These are phyloP conservation scores for Melanotaenia boesemani DNA, from an alignment of 2,797 vertebrate species.

Conservation along the genomic window DNA sequence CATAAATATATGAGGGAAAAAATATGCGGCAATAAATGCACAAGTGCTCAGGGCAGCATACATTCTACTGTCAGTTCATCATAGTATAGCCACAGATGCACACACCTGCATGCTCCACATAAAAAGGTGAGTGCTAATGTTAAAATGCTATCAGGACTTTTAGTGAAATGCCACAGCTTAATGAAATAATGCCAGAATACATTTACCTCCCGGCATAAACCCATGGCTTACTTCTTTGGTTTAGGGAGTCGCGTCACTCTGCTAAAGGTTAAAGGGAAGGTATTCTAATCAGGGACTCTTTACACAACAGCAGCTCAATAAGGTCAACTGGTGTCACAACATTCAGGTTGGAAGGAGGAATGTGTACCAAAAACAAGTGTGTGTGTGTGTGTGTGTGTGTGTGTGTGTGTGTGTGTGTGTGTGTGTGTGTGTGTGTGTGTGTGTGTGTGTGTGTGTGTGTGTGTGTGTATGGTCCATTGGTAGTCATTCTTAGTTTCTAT, in stretches of 20 bases:
- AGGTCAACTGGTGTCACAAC: slow-evolving; percentile 89
- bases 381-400: slow-evolving; percentile 44
- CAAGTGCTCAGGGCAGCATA: slow-evolving; percentile 45
- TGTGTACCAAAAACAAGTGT: slow-evolving; percentile 53
- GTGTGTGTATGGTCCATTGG: slow-evolving; percentile 44
- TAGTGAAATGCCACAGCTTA: slow-evolving; percentile 69
- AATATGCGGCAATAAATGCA: slow-evolving; percentile 25
- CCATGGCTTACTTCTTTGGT: slow-evolving; percentile 65
- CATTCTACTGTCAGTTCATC: slow-evolving; percentile 68
- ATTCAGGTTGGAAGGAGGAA: slow-evolving; percentile 64
- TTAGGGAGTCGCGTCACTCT: slow-evolving; percentile 64
- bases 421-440: slow-evolving; percentile 44
- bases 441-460: slow-evolving; percentile 37
- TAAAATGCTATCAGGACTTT: slow-evolving; percentile 44
- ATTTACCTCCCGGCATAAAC: slow-evolving; percentile 70
- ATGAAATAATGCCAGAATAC: slow-evolving; percentile 69
- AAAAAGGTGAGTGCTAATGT: slow-evolving; percentile 43
- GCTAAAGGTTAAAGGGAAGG: slow-evolving; percentile 81
- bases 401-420: slow-evolving; percentile 44
- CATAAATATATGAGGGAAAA: slow-evolving; percentile 31
- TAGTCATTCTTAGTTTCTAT: slow-evolving; percentile 21
- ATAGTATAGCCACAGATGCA: slow-evolving; percentile 30
- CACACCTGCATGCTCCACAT: slow-evolving; percentile 59
- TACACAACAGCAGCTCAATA: slow-evolving; percentile 89
- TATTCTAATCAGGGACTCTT: slow-evolving; percentile 85